Evolutionary conservation across 1,140 invertebrate genomes (phyloP).

Genomic region (Drosophila subobscura): DNA sequence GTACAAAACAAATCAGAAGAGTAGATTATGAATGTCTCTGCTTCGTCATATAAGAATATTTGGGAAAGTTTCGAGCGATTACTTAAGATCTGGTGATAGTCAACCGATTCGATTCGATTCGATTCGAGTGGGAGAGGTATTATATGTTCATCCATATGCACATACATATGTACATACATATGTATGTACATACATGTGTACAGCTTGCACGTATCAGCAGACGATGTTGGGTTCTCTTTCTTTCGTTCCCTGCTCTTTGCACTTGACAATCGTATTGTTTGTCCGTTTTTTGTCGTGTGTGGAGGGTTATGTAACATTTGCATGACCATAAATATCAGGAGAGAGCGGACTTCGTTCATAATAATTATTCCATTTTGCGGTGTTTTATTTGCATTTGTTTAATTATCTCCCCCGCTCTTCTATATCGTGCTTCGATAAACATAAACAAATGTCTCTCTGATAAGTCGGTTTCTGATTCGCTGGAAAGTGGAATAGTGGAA

Average conservation of each 20-base stretch:
- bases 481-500: conserved; percentile 40
- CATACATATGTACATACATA: no score
- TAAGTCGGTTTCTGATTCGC: conserved; percentile 35
- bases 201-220: conserved; percentile 26
- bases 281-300: conserved; percentile 26
- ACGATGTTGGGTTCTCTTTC: conserved; percentile 20
- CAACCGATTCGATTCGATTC: conserved; percentile 11
- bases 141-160: no score
- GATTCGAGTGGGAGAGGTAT: conserved; percentile 24
- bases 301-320: conserved; percentile 63
- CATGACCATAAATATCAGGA: conserved; percentile 39
- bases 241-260: conserved; percentile 26
- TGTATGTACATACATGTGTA: no score
- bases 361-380: conserved; percentile 19
- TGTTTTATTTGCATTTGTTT: neutral
- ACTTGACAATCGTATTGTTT: conserved; percentile 37
- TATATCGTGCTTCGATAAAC: conserved; percentile 49
- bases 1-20: conserved; percentile 59
- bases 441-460: conserved; percentile 68
- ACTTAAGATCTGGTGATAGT: conserved; percentile 63
- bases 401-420: neutral
- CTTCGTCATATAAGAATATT: conserved; percentile 32
- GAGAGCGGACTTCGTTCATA: conserved; percentile 16
- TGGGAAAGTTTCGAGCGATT: conserved; percentile 42
- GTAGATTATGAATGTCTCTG: conserved; percentile 16